These are phyloP conservation scores for Rhyacophila evoluta DNA, from an alignment of 2,888 invertebrate species.

Conservation along the genomic window DNA sequence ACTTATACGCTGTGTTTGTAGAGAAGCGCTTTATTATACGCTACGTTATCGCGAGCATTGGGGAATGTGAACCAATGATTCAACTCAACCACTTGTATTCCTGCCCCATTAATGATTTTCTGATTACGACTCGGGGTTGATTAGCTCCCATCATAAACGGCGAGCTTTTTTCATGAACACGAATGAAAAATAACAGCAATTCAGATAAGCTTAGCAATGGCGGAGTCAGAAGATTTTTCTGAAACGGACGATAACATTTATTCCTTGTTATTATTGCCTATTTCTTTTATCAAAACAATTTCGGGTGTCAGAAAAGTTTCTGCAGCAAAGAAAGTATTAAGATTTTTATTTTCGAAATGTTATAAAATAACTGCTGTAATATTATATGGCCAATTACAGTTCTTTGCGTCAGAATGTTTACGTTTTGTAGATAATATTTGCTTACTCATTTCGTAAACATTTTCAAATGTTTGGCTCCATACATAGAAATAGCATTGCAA, in stretches of 20 bases:
- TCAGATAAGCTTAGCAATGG: background rate
- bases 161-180: background rate
- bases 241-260: background rate
- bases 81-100: constrained; percentile 25
- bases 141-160: constrained; percentile 22
- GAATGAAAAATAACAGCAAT: constrained; percentile 18
- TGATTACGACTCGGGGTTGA: constrained; percentile 30
- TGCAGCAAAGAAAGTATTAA: background rate
- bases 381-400: too few species aligned
- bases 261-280: background rate
- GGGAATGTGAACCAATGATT: constrained; percentile 15
- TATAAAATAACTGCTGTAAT: too few species aligned
- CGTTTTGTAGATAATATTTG: too few species aligned
- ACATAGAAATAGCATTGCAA: too few species aligned
- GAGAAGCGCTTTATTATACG: constrained; percentile 43
- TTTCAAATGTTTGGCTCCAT: too few species aligned
- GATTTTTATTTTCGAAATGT: too few species aligned
- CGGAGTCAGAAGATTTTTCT: constrained; percentile 7
- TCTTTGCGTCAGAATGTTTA: too few species aligned
- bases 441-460: too few species aligned
- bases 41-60: constrained; percentile 33
- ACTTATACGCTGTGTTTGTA: constrained; percentile 39
- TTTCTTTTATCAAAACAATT: background rate
- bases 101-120: constrained; percentile 39
- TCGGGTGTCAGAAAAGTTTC: background rate